Base-by-base conservation (phyloP, 2,113 vertebrate genomes). In the Vulpes vulpes region DNA sequence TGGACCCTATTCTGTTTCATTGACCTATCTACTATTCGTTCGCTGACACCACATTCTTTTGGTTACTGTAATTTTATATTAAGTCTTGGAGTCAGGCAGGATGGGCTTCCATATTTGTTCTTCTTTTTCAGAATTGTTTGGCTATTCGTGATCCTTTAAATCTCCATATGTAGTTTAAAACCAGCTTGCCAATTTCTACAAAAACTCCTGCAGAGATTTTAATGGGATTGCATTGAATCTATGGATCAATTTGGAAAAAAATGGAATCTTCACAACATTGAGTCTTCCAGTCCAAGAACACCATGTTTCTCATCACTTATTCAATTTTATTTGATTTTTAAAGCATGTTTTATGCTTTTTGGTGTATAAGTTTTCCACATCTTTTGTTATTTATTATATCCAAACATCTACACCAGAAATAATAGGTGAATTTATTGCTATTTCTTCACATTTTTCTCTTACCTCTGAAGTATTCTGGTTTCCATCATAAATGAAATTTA, bases 381-480 rank as follows among this genome's bases (percentile, higher is more conserved):
- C 20, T 69, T 91, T 79, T 95, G 22, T 62, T 64, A 95, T 51
- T 59, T 78, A 65, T 27, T 78, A 65, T 27, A 59, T 79, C 11
- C 17, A 30, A 80, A 59, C 15, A 80, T 67, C 22, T 35, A 20
- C 59, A 65, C 95, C 60, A 86, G 43, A 89, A 95, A 73, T 86
- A 67, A 87, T 71, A 20, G 16, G 69, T 62, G 55, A 80, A 55
- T 78, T 81, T 76, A 32, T 51, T 81, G 11, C 7, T 55, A 73
- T 78, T 51, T 51, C n/a, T 62, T 74, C 12, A 73, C 55, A 53
- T 88, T 97, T 90, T 95, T 35, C 57, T 91, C 62, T 84, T 83
- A 93, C 38, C 38, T 89, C 86, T 15, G 71, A 84, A 76, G 30
- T 82, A 30, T 71, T 96, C 71, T 92, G 59, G 38, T 51, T 78